A percentile compares a stretch with the other conserved stretches of the same genome.
Conservation (phyloP, 2,888 invertebrate species). For the Rugalucina vietnamica region DNA sequence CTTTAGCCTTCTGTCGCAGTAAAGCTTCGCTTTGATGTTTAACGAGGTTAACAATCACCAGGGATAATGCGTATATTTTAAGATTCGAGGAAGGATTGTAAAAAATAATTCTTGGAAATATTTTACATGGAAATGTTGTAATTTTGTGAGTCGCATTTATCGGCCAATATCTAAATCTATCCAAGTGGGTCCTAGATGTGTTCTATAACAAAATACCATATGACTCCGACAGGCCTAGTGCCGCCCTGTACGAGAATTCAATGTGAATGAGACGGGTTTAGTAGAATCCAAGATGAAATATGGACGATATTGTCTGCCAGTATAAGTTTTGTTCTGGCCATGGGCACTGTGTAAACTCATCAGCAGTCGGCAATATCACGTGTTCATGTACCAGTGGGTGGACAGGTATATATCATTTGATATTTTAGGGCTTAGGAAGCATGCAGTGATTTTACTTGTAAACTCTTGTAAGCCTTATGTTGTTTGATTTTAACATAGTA, state of each 20-base stretch:
- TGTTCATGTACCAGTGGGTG: conserved; percentile 91
- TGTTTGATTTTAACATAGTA: neutral
- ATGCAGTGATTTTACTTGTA: neutral
- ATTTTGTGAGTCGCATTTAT: no score
- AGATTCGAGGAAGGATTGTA: no score
- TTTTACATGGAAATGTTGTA: no score
- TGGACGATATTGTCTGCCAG: conserved; percentile 83
- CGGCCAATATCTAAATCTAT: no score
- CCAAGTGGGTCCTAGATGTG: no score
- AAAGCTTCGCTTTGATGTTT: no score
- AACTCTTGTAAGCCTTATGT: neutral
- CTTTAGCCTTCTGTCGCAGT: no score
- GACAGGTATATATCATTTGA: conserved; percentile 85
- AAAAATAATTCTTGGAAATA: no score
- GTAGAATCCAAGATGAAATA: conserved; percentile 88
- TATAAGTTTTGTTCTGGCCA: conserved; percentile 84
- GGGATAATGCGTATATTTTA: no score
- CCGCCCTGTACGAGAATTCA: conserved; percentile 83
- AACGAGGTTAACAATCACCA: no score
- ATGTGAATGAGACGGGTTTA: conserved; percentile 89
- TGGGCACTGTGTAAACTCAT: conserved; percentile 87
- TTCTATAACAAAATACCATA: no score
- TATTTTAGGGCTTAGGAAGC: neutral
- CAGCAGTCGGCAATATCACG: conserved; percentile 86
- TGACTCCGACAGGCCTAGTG: no score